Conservation (phyloP, 1,140 invertebrate genomes). For the Rhopalosiphum padi region DNA sequence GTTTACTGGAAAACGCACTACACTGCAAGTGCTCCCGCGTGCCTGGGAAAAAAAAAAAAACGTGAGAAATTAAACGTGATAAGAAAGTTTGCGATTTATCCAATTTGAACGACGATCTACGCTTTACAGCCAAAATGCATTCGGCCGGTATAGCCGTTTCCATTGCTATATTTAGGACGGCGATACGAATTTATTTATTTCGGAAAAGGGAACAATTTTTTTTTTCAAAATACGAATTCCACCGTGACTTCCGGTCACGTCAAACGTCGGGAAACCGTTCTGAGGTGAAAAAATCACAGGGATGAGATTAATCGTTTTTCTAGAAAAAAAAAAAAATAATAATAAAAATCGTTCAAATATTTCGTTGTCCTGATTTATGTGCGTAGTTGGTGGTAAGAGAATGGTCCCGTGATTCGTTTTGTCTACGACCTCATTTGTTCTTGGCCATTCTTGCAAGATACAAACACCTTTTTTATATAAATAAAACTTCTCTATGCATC, state of each 20-base stretch:
- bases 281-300: background rate
- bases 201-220: background rate
- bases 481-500: background rate
- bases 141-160: background rate
- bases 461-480: background rate
- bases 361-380: background rate
- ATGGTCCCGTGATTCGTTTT: background rate
- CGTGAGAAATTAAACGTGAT: background rate
- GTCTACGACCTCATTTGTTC: constrained; percentile 13
- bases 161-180: background rate
- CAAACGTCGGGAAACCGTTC: background rate
- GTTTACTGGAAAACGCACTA: background rate
- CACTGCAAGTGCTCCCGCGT: background rate
- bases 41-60: background rate
- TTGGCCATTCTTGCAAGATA: background rate
- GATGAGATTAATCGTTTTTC: constrained; percentile 26
- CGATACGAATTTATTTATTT: background rate
- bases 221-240: background rate
- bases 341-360: background rate
- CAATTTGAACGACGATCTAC: background rate
- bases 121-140: background rate
- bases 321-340: background rate
- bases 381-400: background rate
- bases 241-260: background rate
- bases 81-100: background rate